Percentiles rank a stretch among this genome's conserved stretches.
Conservation (phyloP, 2,797 vertebrate species). For the Calcarius lapponicus region DNA sequence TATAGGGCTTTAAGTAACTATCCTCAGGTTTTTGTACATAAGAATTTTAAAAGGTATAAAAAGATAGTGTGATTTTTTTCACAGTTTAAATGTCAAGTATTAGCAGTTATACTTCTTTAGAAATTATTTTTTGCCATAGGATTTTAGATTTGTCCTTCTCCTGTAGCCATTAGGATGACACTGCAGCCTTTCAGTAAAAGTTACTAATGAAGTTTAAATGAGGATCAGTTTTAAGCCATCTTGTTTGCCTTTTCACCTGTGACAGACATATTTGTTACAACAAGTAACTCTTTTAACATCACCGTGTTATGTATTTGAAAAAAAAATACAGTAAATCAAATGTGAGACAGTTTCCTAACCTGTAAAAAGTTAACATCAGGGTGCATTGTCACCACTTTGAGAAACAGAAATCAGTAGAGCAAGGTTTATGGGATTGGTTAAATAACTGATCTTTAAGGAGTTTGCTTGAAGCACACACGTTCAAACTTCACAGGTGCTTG, state of each 20-base stretch:
- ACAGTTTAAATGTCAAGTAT: not conserved
- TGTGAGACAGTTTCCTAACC: not conserved
- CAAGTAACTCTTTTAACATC: not conserved
- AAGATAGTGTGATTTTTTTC: not conserved
- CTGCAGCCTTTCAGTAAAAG: not conserved
- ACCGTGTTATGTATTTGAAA: not conserved
- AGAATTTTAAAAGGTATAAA: not conserved
- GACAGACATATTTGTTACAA: not conserved
- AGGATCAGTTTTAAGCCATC: not conserved
- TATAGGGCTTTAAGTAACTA: not conserved
- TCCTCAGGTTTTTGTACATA: not conserved
- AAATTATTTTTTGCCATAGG: not conserved
- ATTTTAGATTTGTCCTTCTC: not conserved
- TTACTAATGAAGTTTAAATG: not conserved
- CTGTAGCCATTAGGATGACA: not conserved
- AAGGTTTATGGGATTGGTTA: not conserved
- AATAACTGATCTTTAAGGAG: not conserved
- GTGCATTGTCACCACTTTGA: not conserved
- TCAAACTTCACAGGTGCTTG: not conserved
- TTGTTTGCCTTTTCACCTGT: not conserved
- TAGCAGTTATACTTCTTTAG: not conserved
- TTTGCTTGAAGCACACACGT: not conserved
- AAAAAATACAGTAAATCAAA: not conserved
- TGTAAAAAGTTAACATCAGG: not conserved
- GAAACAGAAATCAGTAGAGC: not conserved